Base-by-base conservation (phyloP, 2,113 vertebrate species). In the Ictalurus furcatus region DNA sequence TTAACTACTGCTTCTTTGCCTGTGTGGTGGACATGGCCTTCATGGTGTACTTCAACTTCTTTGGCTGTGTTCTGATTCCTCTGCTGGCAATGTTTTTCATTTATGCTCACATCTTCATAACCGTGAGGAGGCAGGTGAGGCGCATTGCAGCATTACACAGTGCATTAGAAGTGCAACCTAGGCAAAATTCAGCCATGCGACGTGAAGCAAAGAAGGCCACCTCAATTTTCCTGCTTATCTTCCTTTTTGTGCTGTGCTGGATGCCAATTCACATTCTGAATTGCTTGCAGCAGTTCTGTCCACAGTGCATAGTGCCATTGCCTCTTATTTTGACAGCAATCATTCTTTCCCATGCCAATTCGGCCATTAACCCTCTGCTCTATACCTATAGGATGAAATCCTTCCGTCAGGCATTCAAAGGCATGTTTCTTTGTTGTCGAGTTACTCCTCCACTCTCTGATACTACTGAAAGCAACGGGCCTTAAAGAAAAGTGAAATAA, bases 381-480 rank as follows among this genome's bases (percentile, higher is more conserved):
- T 95, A 94, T 11, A 93, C 94, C 0, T 94, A 94, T 85, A 93
- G 92, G 63, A 94, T 95, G 91, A 94, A 92, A 89, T 92, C 94
- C 0, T 94, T 95, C 89, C 74, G 93, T 17, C 86, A 88, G 14
- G 91, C 93, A 6, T 92, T 95, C 67, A 90, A 83, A 19, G 81
- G 6, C 48, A 91, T 93, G 52, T 92, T 85, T n/a, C 58, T 85
- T 37, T 85, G 71, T 69, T 88, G 85, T 84, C 59, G 52, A 52
- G 34, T 59, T 25, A 84, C 28, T 73, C 34, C 73, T 78, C 30
- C 30, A 19, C 6, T 87, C 5, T 52, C 30, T 56, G 79, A 88
- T 13, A 88, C n/a, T 17, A 71, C 78, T 37, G 76, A 82, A n/a
- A 87, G 61, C 13, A 87, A 87, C 37, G 85, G 65, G 12, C 67